Conservation (phyloP, 2,113 vertebrate species). For the Hippocampus comes region DNA sequence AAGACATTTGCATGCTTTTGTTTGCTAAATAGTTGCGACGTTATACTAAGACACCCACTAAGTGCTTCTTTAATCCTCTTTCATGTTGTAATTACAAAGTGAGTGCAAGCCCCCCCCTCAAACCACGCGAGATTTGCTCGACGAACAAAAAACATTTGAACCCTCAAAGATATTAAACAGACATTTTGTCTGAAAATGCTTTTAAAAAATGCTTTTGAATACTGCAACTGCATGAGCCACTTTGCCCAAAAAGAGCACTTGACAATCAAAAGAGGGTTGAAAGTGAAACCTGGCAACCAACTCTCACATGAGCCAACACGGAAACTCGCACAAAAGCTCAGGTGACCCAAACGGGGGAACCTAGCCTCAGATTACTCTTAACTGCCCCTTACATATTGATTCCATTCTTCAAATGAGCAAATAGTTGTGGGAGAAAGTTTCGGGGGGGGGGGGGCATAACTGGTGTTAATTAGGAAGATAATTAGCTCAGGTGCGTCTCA, state of each 20-base stretch:
- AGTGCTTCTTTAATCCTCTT: neutral
- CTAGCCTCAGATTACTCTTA: neutral
- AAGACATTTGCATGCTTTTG: neutral
- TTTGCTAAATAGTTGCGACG: neutral
- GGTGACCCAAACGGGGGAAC: neutral
- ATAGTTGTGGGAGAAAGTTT: neutral
- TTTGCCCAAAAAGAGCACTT: neutral
- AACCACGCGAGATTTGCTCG: neutral
- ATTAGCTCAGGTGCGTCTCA: neutral
- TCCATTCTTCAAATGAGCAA: neutral
- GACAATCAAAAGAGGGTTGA: neutral
- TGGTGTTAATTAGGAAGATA: neutral
- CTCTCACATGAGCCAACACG: neutral
- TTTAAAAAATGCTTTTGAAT: neutral
- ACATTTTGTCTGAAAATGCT: neutral
- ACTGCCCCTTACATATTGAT: neutral
- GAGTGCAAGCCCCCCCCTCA: neutral
- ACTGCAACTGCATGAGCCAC: neutral
- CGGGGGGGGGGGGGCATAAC: neutral
- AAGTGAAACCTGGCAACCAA: conserved; percentile 1
- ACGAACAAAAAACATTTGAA: neutral
- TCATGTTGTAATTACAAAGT: neutral
- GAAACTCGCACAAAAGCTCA: neutral
- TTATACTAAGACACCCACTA: neutral
- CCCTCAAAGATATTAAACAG: neutral